These are phyloP conservation scores for Crambe crambe DNA, from an alignment of 37 sponge, comb jelly and placozoan genomes.

Conservation along the genomic window DNA sequence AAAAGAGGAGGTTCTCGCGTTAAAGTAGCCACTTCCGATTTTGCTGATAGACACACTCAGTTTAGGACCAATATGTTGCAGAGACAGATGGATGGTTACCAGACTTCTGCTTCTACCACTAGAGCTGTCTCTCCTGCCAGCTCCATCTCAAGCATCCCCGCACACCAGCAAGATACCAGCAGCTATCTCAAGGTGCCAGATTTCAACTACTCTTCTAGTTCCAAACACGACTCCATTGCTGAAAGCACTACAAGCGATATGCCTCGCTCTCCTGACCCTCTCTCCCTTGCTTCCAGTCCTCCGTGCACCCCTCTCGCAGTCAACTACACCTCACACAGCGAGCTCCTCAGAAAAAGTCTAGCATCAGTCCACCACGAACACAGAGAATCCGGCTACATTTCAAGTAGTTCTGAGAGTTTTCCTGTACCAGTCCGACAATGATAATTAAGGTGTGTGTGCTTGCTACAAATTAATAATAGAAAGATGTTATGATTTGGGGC, in stretches of 20 bases:
- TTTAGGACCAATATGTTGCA: constrained; percentile 53
- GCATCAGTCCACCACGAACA: background rate
- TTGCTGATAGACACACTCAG: constrained; percentile 51
- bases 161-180: background rate
- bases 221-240: constrained; percentile 34
- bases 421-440: background rate
- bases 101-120: constrained; percentile 17
- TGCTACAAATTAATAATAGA: too few species aligned
- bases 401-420: constrained; percentile 65
- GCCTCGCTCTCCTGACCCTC: constrained; percentile 32
- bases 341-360: background rate
- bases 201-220: background rate
- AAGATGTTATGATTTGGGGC: too few species aligned
- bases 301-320: constrained; percentile 43
- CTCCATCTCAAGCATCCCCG: background rate
- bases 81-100: constrained; percentile 22
- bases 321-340: background rate
- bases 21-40: constrained; percentile 65
- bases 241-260: constrained; percentile 43
- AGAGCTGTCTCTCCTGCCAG: constrained; percentile 13
- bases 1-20: constrained; percentile 61
- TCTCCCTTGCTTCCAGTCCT: constrained; percentile 31
- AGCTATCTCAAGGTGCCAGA: constrained; percentile 3
- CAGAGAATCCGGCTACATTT: constrained; percentile 71
- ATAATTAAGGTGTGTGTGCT: background rate